Base-by-base conservation (phyloP, 2,113 vertebrate species). In the Orthonyx spaldingii region DNA sequence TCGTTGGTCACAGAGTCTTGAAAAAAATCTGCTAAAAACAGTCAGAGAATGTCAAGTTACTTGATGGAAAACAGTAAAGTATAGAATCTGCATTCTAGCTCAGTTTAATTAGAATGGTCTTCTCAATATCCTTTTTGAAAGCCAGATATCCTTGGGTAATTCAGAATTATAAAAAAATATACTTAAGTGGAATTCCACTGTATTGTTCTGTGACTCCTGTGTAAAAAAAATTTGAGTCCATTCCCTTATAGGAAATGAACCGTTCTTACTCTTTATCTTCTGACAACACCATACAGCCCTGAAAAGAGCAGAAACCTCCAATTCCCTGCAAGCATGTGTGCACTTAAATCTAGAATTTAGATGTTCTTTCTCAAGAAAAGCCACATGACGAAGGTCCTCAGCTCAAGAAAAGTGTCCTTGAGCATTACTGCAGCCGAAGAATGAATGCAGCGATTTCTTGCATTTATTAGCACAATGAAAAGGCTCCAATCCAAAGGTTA, bases 321-420 rank as follows among this genome's bases (percentile, higher is more conserved):
- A 10, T 27, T 65, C 42, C 17, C 47, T 65, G 16, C 24, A 42
- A 21, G 15, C 2, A 0, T 2, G 7, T 18, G 7, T 13, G 16
- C 2, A 1, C 9, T 44, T 30, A 39, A n/a, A 78, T 63, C 15
- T 26, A 53, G 6, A 77, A 63, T 60, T 60, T 30, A 78, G 15
- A 46, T 10, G 47, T 13, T 53, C 11, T 8, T 76, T 44, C 56
- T 24, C 19, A 61, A 56, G 27, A 47, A 60, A 69, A 23, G 6
- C 26, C 39, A 44, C 24, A 4, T 9, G 18, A 21, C 1, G 4
- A 35, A 41, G 21, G 12, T 7, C 22, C 22, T 8, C 22, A 64
- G 39, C 28, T 35, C 28, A 63, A 30, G 19, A 5, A 55, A 27
- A 63, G 2, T 2, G 6, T 35, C 72, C 10, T 23, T 37, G 22